Conservation (phyloP, 2,797 vertebrate genomes). For the Scolopax rusticola region DNA sequence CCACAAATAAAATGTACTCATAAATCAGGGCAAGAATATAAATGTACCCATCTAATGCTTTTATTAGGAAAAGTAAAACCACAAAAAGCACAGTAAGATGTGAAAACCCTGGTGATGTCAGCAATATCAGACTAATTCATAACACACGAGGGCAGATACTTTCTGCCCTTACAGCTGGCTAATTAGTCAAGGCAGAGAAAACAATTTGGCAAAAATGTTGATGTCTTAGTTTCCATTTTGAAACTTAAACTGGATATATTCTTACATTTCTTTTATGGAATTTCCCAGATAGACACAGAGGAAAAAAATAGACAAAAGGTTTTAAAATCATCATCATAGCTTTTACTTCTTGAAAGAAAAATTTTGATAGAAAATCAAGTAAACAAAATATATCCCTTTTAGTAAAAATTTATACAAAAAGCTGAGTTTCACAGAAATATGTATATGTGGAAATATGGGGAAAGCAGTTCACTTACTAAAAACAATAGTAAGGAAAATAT, state of each 20-base stretch:
- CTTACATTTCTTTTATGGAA: background rate
- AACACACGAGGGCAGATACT: background rate
- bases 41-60: constrained; percentile 1
- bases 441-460: rapidly evolving
- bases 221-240: background rate
- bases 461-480: background rate
- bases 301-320: background rate
- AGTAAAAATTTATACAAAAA: background rate
- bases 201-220: background rate
- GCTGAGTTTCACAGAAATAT: background rate
- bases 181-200: background rate
- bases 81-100: constrained; percentile 26
- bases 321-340: background rate
- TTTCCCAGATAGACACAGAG: background rate
- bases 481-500: background rate
- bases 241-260: background rate
- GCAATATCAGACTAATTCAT: background rate
- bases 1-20: constrained; percentile 26
- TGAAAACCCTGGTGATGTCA: background rate
- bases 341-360: background rate
- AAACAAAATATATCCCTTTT: background rate
- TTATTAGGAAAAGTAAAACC: constrained; percentile 2
- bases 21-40: constrained; percentile 37
- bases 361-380: background rate
- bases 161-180: constrained; percentile 4